phyloP scores from a whole-genome alignment of 2,888 invertebrate genomes.

The Muschampia plurimacula region DNA sequence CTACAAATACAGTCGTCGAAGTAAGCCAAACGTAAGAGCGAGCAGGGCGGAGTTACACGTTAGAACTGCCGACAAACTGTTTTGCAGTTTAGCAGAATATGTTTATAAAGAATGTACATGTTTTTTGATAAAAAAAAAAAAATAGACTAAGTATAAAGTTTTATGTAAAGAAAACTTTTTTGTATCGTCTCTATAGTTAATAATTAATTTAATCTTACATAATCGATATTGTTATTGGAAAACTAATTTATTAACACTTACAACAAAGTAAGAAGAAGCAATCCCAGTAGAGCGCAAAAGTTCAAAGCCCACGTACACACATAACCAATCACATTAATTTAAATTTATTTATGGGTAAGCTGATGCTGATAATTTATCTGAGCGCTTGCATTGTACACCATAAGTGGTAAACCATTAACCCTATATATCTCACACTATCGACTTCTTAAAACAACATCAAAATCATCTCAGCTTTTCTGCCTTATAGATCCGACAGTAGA shows the following conservation, averaged over 20 bases:
- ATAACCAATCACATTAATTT: slow-evolving; percentile 34
- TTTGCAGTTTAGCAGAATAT: too few relatives aligned
- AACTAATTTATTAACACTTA: too few relatives aligned
- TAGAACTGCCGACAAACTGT: too few relatives aligned
- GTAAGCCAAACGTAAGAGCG: background rate
- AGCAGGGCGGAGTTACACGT: too few relatives aligned
- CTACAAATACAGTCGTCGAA: background rate
- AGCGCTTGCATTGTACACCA: slow-evolving; percentile 47
- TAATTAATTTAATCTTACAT: too few relatives aligned
- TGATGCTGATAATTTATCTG: slow-evolving; percentile 15
- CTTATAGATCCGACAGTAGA: slow-evolving; percentile 34
- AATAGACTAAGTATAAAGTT: too few relatives aligned
- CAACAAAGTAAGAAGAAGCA: background rate
- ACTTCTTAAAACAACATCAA: slow-evolving; percentile 69
- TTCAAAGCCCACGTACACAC: background rate
- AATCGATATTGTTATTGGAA: too few relatives aligned
- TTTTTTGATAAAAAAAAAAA: too few relatives aligned
- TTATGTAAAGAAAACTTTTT: too few relatives aligned
- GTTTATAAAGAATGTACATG: too few relatives aligned
- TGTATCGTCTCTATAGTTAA: too few relatives aligned
- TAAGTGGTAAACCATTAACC: slow-evolving; percentile 47
- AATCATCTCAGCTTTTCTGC: slow-evolving; percentile 59
- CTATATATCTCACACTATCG: slow-evolving; percentile 57
- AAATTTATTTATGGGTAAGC: slow-evolving; percentile 36
- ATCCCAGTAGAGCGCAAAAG: background rate